phyloP scores from a whole-genome alignment of 2,797 vertebrate genomes.

The Astyanax mexicanus region DNA sequence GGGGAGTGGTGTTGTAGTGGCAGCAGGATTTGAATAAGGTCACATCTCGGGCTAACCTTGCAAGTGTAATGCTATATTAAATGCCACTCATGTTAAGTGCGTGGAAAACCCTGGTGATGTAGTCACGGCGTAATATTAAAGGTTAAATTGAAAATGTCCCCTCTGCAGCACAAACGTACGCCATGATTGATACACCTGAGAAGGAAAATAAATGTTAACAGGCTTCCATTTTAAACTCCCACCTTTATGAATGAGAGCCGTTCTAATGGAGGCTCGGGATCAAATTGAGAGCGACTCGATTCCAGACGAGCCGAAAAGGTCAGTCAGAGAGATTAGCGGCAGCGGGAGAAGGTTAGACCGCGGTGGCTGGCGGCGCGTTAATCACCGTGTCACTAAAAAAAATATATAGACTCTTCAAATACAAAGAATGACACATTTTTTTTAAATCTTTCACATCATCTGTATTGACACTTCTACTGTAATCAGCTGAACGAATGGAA shows the following conservation, averaged over 20 bases:
- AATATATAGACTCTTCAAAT: slow-evolving; percentile 17
- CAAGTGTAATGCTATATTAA: slow-evolving; percentile 96
- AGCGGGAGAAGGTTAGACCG: slow-evolving; percentile 54
- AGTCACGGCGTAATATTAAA: slow-evolving; percentile 83
- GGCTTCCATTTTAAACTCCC: slow-evolving; percentile 67
- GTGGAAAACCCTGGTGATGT: slow-evolving; percentile 84
- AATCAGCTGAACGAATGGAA: too few relatives aligned
- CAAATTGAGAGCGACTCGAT: slow-evolving; percentile 75
- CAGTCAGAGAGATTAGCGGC: slow-evolving; percentile 66
- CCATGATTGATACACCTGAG: slow-evolving; percentile 94
- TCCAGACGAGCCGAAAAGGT: slow-evolving; percentile 79
- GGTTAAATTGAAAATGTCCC: slow-evolving; percentile 95
- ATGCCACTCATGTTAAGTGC: slow-evolving; percentile 97
- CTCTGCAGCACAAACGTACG: slow-evolving; percentile 75
- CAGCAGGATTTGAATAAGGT: slow-evolving; percentile 98
- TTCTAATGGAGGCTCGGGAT: slow-evolving; percentile 74
- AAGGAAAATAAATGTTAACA: slow-evolving; percentile 83
- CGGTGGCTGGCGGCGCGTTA: slow-evolving; percentile 55
- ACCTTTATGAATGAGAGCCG: slow-evolving; percentile 70
- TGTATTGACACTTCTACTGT: slow-evolving; percentile 1
- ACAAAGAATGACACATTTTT: slow-evolving; percentile 39
- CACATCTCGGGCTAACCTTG: slow-evolving; percentile 90
- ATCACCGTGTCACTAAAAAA: slow-evolving; percentile 49
- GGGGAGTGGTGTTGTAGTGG: slow-evolving; percentile 78
- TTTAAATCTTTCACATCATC: slow-evolving; percentile 16